A percentile compares a stretch with the other conserved stretches of the same genome.
These are phyloP conservation scores for Galemys pyrenaicus DNA, from an alignment of 2,113 vertebrate species.

Conservation along the genomic window DNA sequence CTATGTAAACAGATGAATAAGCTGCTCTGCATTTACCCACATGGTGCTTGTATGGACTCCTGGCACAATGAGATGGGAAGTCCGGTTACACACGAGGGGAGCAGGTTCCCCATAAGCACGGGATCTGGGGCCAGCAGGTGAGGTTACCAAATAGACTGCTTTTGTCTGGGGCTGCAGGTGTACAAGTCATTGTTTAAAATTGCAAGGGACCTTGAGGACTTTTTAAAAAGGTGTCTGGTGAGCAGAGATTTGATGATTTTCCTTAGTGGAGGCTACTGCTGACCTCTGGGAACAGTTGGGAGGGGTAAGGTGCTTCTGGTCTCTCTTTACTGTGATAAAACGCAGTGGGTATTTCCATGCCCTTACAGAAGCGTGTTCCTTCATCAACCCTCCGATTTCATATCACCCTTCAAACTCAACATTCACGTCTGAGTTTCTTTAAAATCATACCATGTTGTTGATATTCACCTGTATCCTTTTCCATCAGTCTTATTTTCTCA, in stretches of 20 bases:
- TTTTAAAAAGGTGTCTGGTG: background rate
- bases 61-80: background rate
- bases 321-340: background rate
- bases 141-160: background rate
- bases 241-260: background rate
- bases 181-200: slow-evolving; percentile 31
- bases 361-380: background rate
- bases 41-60: background rate
- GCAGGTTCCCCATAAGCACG: background rate
- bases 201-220: background rate
- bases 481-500: background rate
- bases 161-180: background rate
- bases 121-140: background rate
- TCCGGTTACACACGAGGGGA: background rate
- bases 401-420: accelerated
- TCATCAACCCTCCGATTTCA: background rate
- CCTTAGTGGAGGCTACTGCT: background rate
- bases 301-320: background rate
- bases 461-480: background rate
- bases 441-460: background rate
- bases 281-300: background rate
- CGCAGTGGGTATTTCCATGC: background rate
- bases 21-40: background rate
- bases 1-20: slow-evolving; percentile 67
- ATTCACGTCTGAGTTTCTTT: background rate